phyloP scores from a whole-genome alignment of 2,113 vertebrate species.

The Aspiorhynchus laticeps region DNA sequence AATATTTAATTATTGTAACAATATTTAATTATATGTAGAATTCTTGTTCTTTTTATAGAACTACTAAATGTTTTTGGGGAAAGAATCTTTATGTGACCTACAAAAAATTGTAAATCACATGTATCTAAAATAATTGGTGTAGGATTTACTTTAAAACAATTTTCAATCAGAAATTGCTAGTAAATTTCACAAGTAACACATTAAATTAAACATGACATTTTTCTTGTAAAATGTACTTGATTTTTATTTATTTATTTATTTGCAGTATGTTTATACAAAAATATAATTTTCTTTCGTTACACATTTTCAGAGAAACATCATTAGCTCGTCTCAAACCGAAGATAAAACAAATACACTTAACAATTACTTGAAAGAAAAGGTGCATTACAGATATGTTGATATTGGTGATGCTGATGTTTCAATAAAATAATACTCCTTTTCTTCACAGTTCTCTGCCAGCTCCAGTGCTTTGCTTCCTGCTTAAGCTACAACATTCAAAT shows the following conservation, averaged over 20 bases:
- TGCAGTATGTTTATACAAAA: no score
- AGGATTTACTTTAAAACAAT: background rate
- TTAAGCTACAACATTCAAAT: background rate
- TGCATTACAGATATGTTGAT: background rate
- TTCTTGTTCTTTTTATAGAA: background rate
- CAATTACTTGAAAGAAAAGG: background rate
- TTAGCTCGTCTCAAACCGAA: no score
- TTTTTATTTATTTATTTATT: no score
- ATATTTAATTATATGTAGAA: no score
- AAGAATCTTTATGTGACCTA: no score
- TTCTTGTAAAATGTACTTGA: background rate
- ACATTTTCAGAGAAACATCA: no score
- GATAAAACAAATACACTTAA: no score
- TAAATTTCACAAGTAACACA: background rate
- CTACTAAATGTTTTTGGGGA: no score
- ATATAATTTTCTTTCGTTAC: no score
- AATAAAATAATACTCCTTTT: background rate
- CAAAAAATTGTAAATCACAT: no score
- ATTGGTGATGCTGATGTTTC: background rate
- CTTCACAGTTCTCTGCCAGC: background rate
- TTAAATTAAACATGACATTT: background rate
- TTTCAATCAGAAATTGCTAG: background rate
- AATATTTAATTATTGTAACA: no score
- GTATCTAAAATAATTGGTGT: no score
- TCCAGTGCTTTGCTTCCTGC: background rate